Percentiles rank a stretch among this genome's conserved stretches.
Evolutionary conservation across 2,888 invertebrate genomes (phyloP).

Genomic region (Epinotia bilunana): DNA sequence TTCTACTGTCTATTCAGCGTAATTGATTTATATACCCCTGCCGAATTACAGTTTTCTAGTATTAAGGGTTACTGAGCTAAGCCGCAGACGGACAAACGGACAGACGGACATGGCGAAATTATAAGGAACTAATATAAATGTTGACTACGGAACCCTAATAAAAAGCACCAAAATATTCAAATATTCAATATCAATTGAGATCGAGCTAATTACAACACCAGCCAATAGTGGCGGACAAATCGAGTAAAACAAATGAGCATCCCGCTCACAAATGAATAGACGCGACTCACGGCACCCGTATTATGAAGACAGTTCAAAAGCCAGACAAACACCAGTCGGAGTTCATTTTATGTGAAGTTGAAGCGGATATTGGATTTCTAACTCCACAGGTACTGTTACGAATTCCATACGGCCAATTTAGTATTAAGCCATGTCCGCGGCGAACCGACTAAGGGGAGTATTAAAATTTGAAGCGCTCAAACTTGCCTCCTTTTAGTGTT

Average conservation of each 20-base stretch:
- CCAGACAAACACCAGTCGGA: constrained; percentile 65
- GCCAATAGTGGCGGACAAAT: constrained; percentile 30
- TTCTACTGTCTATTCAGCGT: too few species aligned
- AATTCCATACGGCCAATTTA: constrained; percentile 70
- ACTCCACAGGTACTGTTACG: constrained; percentile 62
- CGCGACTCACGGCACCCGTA: constrained; percentile 42
- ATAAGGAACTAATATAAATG: too few species aligned
- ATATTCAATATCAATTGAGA: not conserved
- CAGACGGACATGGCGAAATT: too few species aligned
- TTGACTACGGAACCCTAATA: not conserved
- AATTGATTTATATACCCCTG: too few species aligned
- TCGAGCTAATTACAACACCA: constrained; percentile 10
- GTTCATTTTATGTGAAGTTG: constrained; percentile 71
- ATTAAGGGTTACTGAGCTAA: too few species aligned
- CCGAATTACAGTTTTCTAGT: too few species aligned
- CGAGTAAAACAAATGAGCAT: constrained; percentile 39
- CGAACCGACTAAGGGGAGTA: constrained; percentile 64
- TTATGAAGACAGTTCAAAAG: constrained; percentile 70
- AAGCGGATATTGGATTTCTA: constrained; percentile 79
- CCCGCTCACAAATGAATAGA: constrained; percentile 45
- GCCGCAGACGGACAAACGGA: too few species aligned
- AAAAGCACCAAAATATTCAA: not conserved
- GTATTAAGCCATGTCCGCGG: constrained; percentile 68
- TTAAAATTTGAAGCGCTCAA: constrained; percentile 82
- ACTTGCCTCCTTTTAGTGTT: constrained; percentile 83